Percentiles rank a stretch among this genome's conserved stretches.
Conservation (phyloP, 2,113 vertebrate species). For the Poecilia latipinna region DNA sequence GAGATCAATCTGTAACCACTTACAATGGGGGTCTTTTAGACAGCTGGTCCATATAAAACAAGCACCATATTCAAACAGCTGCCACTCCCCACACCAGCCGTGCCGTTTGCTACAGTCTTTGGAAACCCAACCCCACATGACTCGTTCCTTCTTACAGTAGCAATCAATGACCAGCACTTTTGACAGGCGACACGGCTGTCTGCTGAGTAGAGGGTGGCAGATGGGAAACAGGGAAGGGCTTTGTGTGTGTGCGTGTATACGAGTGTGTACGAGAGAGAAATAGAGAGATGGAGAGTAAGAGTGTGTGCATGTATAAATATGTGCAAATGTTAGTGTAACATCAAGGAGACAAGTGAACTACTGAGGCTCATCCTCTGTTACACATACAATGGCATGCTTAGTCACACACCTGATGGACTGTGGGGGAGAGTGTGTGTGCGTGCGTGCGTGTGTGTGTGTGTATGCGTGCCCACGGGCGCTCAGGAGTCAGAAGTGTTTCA, state of each 20-base stretch:
- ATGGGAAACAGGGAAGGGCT: constrained; percentile 67
- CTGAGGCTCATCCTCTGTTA: constrained; percentile 58
- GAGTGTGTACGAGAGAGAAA: constrained; percentile 5
- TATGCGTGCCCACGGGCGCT: constrained; percentile 10
- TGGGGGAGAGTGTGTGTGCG: constrained; percentile 29
- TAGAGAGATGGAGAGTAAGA: no score
- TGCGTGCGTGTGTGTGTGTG: constrained; percentile 17
- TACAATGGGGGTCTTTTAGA: constrained; percentile 57
- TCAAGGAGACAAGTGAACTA: constrained; percentile 33
- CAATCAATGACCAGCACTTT: constrained; percentile 74
- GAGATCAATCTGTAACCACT: constrained; percentile 45
- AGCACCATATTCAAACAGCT: constrained; percentile 68
- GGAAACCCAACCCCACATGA: constrained; percentile 56
- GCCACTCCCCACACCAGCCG: constrained; percentile 44
- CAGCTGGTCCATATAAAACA: constrained; percentile 55
- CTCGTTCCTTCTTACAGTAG: constrained; percentile 65
- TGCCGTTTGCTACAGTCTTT: constrained; percentile 46
- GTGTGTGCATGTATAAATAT: constrained; percentile 27
- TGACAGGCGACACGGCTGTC: constrained; percentile 70
- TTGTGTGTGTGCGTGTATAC: constrained; percentile 33
- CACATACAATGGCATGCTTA: constrained; percentile 63
- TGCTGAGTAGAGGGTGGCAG: constrained; percentile 68
- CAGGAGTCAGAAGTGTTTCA: constrained; percentile 29
- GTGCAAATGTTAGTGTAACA: constrained; percentile 31
- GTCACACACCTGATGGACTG: constrained; percentile 74